These are phyloP conservation scores for Zapus hudsonius DNA, from an alignment of 2,113 vertebrate species.

Conservation along the genomic window DNA sequence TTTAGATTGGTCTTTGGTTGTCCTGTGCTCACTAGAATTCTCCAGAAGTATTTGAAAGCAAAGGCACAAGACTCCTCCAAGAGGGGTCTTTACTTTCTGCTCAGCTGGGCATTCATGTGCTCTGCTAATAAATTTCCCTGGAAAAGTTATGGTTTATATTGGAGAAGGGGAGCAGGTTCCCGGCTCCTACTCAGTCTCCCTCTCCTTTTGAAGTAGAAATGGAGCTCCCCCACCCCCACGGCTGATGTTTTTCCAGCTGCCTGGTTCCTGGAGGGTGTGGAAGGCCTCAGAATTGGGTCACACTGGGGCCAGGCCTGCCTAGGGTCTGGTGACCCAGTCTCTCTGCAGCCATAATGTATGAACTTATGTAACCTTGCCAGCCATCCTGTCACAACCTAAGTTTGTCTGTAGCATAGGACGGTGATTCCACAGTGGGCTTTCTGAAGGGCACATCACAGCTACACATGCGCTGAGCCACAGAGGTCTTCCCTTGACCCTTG, in stretches of 20 bases:
- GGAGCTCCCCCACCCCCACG: neutral
- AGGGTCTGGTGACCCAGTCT: neutral
- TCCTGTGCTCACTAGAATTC: neutral
- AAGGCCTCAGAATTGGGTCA: neutral
- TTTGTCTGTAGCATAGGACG: neutral
- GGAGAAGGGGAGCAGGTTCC: slow-evolving; percentile 40
- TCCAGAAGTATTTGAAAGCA: neutral
- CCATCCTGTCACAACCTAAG: neutral
- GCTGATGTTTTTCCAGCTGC: slow-evolving; percentile 67
- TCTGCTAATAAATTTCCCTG: slow-evolving; percentile 53
- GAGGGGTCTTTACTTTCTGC: neutral
- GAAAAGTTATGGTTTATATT: slow-evolving; percentile 47
- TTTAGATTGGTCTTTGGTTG: neutral
- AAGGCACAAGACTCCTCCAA: neutral
- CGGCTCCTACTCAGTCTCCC: neutral
- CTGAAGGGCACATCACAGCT: neutral
- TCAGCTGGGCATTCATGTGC: neutral
- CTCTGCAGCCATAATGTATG: neutral
- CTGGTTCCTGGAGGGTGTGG: neutral
- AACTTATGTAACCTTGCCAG: neutral
- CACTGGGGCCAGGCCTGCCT: neutral
- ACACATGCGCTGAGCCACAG: neutral
- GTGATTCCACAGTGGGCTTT: neutral
- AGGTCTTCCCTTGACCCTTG: neutral
- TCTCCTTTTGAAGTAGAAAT: slow-evolving; percentile 62